These are phyloP conservation scores for Petrocephalus schoutedeni DNA, from an alignment of 2,797 vertebrate species.

Conservation along the genomic window DNA sequence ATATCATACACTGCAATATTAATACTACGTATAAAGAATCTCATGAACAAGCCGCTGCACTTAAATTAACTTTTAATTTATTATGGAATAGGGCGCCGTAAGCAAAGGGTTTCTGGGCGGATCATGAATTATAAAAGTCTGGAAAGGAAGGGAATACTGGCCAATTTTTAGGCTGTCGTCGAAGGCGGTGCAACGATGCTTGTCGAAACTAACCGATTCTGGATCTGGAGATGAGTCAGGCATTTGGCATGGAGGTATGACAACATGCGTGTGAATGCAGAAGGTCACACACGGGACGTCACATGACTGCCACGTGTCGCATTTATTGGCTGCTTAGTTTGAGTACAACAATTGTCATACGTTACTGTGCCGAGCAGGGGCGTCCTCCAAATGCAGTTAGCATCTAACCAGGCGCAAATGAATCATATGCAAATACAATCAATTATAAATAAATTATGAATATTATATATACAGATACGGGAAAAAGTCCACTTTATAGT, in stretches of 20 bases:
- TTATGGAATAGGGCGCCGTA: neutral
- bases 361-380: neutral
- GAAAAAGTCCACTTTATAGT: no score
- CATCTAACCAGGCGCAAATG: neutral
- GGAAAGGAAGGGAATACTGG: neutral
- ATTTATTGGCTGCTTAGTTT: neutral
- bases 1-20: slow-evolving; percentile 7
- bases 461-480: no score
- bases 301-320: neutral
- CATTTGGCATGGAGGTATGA: neutral
- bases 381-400: neutral
- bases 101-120: neutral
- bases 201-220: neutral
- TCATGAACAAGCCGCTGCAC: neutral
- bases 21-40: neutral
- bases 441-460: no score
- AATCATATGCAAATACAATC: neutral
- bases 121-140: neutral
- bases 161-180: neutral
- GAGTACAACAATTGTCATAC: neutral
- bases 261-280: neutral
- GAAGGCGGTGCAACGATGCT: neutral
- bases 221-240: neutral
- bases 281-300: neutral
- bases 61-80: slow-evolving; percentile 12